Evolutionary conservation across 2,888 invertebrate genomes (phyloP), one percentile per base, ranked within the genome.

Genomic region (Tiliacea aurago): DNA sequence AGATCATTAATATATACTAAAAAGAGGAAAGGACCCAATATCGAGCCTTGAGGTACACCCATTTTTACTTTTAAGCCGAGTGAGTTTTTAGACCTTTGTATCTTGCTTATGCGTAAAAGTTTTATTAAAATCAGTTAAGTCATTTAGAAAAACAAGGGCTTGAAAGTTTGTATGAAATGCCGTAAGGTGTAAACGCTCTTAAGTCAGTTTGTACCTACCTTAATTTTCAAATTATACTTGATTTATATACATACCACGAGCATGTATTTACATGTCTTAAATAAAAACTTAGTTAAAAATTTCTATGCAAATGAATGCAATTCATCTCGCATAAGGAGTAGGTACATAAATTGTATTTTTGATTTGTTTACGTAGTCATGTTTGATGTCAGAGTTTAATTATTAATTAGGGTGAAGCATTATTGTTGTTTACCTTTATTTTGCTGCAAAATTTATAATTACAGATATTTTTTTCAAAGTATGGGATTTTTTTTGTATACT

Each of bases 281-380:
- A 78, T 83, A 79, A 56, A 80, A 66, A 62, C 56, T 55, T 56
- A 74, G 41, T 74, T 70, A 45, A 53, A 75, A 37, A 76, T 64
- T 65, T 72, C 7, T 80, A 82, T 84, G 79, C 84, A 81, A 86
- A 85, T 86, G 70, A 79, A 81, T 86, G 84, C 70, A 81, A 74
- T 81, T 76, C 80, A 73, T 83, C 77, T 76, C 67, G 76, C 83
- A 63, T 85, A 73, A 55, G 65, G 6, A 78, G 33, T 64, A 47
- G 53, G 73, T 75, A 64, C 59, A 68, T 78, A 70, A 58, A 73
- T 83, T 86, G 66, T 81, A 81, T 85, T 86, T 81, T 75, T 76
- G 77, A 80, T 84, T 78, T 80, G 64, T 81, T 67, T 63, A 68
- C 59, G 76, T 78, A 74, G 64, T 76, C 68, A 66, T 58, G 70